phyloP scores from a whole-genome alignment of 2,113 vertebrate genomes.

The mouse (Mus musculus) region DNA sequence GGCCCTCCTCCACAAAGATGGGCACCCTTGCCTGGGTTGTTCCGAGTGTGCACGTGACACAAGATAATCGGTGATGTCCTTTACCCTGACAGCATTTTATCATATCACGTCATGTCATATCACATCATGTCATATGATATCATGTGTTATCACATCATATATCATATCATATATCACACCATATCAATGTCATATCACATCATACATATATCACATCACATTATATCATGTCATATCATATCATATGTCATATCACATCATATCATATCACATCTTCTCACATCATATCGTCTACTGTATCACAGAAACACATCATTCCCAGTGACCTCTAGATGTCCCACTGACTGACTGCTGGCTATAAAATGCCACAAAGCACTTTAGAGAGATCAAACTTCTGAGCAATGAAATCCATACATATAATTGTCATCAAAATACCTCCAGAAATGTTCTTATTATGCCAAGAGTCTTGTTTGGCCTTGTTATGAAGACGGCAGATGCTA shows the following conservation, averaged over 20 bases:
- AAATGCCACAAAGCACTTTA: slow-evolving; percentile 20
- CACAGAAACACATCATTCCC: background rate
- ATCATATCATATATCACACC: too few species aligned
- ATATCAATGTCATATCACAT: too few species aligned
- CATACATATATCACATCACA: too few species aligned
- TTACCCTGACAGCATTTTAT: background rate
- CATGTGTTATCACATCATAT: background rate
- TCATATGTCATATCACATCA: too few species aligned
- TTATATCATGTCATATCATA: too few species aligned
- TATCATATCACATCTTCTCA: too few species aligned
- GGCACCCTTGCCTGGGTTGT: background rate
- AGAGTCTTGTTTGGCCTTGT: background rate
- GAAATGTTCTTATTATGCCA: background rate
- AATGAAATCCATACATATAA: background rate
- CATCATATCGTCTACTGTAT: background rate
- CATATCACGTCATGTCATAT: too few species aligned
- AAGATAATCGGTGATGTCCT: background rate
- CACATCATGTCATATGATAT: background rate
- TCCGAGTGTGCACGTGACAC: background rate
- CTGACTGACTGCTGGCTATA: slow-evolving; percentile 1
- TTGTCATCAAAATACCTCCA: background rate
- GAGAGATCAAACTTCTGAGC: background rate
- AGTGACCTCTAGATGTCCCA: background rate
- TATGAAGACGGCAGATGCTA: too few species aligned
- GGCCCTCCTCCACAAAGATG: background rate